phyloP scores from a whole-genome alignment of 2,113 vertebrate genomes.

The Tetrao urogallus region DNA sequence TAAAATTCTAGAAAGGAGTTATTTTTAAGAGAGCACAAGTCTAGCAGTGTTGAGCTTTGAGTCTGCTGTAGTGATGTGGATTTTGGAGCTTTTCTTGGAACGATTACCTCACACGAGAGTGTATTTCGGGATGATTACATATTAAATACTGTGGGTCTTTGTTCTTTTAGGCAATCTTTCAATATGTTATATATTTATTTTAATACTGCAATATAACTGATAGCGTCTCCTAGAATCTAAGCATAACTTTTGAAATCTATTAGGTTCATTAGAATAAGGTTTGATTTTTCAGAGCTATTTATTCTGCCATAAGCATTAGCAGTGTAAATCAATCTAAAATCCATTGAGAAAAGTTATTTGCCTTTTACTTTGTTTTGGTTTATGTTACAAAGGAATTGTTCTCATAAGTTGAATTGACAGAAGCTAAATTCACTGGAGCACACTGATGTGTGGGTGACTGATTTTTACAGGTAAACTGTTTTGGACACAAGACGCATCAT shows the following conservation, averaged over 20 bases:
- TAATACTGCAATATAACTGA: not conserved
- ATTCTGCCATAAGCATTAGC: not conserved
- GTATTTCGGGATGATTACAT: not conserved
- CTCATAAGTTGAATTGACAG: not conserved
- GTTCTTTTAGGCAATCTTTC: not conserved
- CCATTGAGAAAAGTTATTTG: not conserved
- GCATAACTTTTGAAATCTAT: not conserved
- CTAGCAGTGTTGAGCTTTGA: not conserved
- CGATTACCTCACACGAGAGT: not conserved
- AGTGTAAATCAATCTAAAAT: not conserved
- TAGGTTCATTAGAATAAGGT: not conserved
- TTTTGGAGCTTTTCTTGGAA: not conserved
- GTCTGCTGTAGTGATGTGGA: rapidly evolving
- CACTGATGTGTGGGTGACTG: rapidly evolving
- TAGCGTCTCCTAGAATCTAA: not conserved
- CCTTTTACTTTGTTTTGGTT: not conserved
- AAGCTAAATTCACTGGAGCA: not conserved
- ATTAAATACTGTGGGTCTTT: not conserved
- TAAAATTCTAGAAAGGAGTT: not conserved
- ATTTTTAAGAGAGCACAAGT: not conserved
- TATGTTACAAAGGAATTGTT: not conserved
- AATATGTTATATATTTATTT: rapidly evolving
- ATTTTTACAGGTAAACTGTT: not conserved
- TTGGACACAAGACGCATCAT: rapidly evolving
- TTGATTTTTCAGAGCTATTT: not conserved